Conservation (phyloP, 2,113 vertebrate genomes). For the Aphelocoma coerulescens region DNA sequence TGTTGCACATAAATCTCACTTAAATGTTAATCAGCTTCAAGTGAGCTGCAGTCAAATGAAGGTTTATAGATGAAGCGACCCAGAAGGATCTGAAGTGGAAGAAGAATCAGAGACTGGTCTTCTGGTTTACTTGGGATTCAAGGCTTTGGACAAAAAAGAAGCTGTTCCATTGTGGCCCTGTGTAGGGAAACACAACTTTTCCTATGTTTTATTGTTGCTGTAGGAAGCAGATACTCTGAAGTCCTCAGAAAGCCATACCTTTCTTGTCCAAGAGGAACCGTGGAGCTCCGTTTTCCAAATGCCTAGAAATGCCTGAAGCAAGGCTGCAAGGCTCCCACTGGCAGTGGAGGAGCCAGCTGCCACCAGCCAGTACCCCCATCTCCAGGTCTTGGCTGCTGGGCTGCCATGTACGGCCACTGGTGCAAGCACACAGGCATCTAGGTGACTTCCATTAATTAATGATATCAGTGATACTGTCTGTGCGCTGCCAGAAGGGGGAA, state of each 20-base stretch:
- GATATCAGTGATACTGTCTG: neutral
- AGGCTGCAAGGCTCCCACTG: neutral
- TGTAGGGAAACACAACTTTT: neutral
- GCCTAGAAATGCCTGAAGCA: neutral
- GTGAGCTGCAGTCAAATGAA: neutral
- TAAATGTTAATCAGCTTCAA: conserved; percentile 20
- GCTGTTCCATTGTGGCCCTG: neutral
- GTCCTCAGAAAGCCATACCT: neutral
- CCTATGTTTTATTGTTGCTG: neutral
- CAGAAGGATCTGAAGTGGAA: neutral
- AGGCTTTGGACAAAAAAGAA: neutral
- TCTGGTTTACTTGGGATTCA: neutral
- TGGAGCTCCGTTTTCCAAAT: neutral
- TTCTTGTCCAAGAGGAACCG: neutral
- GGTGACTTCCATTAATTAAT: neutral
- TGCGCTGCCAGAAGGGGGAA: neutral
- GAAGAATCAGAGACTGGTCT: neutral
- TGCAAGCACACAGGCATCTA: neutral
- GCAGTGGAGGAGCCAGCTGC: neutral
- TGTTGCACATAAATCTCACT: conserved; percentile 22
- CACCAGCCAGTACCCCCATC: neutral
- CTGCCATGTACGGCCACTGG: fast-evolving
- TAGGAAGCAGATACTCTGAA: neutral
- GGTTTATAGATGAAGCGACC: neutral
- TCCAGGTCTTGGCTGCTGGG: neutral